Conservation (phyloP, 2,113 vertebrate genomes). For the Urocitellus parryii region DNA sequence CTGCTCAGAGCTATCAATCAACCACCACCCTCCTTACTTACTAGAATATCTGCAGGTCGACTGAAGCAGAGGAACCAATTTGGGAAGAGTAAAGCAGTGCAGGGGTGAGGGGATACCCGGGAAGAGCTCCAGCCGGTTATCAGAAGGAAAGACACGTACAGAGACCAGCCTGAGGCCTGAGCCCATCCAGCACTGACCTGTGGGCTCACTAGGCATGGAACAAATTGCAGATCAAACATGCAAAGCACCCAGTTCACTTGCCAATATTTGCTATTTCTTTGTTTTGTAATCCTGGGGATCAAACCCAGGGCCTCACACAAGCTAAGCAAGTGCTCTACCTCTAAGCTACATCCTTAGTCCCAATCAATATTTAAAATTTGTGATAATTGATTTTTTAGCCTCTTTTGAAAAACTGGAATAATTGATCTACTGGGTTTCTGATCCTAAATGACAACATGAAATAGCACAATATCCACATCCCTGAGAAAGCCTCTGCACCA, state of each 20-base stretch:
- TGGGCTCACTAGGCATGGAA: background rate
- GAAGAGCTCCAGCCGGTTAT: too few species aligned
- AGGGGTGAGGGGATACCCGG: too few species aligned
- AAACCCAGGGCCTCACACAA: too few species aligned
- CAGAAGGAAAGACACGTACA: background rate
- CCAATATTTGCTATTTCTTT: background rate
- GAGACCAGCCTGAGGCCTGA: background rate
- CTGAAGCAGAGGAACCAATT: background rate
- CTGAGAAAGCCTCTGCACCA: fast-evolving
- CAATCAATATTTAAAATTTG: too few species aligned
- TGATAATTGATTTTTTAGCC: background rate
- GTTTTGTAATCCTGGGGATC: background rate
- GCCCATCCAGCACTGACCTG: too few species aligned
- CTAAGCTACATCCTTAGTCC: background rate
- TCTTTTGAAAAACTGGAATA: background rate
- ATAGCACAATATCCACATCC: background rate
- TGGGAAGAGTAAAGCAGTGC: background rate
- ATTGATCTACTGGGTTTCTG: too few species aligned
- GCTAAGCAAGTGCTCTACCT: too few species aligned
- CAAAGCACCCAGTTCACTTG: too few species aligned
- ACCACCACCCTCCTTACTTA: background rate
- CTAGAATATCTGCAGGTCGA: background rate
- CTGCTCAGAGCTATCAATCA: background rate
- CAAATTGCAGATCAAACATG: background rate
- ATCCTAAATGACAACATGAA: too few species aligned